Evolutionary conservation across 1,140 invertebrate genomes (phyloP).

Genomic region (Meteorus sp.): DNA sequence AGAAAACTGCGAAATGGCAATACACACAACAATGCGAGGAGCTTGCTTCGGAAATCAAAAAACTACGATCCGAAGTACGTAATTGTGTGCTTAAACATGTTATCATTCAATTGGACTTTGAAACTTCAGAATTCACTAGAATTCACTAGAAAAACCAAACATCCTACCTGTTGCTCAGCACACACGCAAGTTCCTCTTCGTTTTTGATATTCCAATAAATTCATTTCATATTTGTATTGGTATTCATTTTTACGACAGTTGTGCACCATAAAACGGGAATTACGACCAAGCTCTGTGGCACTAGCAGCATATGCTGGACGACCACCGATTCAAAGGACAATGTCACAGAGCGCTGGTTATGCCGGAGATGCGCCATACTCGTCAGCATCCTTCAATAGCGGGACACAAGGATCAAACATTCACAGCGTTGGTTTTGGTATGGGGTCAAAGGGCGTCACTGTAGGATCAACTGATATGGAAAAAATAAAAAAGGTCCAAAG

Average conservation of each 20-base stretch:
- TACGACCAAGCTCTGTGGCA: constrained; percentile 57
- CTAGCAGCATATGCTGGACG: background rate
- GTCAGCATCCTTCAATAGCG: background rate
- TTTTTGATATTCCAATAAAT: constrained; percentile 1
- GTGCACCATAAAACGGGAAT: constrained; percentile 80
- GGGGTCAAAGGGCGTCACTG: constrained; percentile 39
- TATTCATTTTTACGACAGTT: constrained; percentile 65
- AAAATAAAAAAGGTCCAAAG: constrained; percentile 96
- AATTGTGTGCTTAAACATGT: too few species aligned
- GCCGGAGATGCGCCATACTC: constrained; percentile 26
- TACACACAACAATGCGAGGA: constrained; percentile 93
- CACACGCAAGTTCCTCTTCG: background rate
- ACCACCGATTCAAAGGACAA: constrained; percentile 32
- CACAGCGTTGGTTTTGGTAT: constrained; percentile 33
- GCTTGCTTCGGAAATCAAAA: constrained; percentile 84
- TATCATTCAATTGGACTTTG: background rate
- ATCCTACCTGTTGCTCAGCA: background rate
- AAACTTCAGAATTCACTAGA: background rate
- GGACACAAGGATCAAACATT: constrained; percentile 30
- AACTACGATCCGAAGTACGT: constrained; percentile 81
- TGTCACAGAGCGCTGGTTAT: constrained; percentile 35
- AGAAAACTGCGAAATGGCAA: constrained; percentile 91
- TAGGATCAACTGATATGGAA: constrained; percentile 72
- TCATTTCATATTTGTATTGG: too few species aligned
- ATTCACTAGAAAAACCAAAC: background rate